These are phyloP conservation scores for Dexiosoma caninum DNA, from an alignment of 2,888 invertebrate species.

Conservation along the genomic window DNA sequence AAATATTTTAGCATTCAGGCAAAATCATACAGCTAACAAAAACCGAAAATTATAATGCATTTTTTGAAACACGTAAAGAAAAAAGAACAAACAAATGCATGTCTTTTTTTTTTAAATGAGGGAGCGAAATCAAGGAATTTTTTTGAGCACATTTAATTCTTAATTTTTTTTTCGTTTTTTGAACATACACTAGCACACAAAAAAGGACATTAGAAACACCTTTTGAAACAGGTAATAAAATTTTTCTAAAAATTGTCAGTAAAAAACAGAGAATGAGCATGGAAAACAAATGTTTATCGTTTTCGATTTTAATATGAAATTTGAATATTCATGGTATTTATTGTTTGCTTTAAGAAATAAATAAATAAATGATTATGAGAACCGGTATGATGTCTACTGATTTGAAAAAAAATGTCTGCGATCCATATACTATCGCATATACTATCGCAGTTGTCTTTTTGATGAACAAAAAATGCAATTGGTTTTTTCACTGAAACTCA, in stretches of 20 bases:
- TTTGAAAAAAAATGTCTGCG: conserved; percentile 11
- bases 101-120: conserved; percentile 27
- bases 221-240: conserved; percentile 55
- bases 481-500: conserved; percentile 31
- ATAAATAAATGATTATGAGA: conserved; percentile 39
- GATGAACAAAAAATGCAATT: not conserved
- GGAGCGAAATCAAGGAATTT: conserved; percentile 17
- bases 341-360: conserved; percentile 1
- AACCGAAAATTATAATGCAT: conserved; percentile 16
- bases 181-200: not conserved
- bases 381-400: conserved; percentile 38
- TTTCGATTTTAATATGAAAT: conserved; percentile 43
- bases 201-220: conserved; percentile 58
- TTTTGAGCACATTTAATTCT: conserved; percentile 52
- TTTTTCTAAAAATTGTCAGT: not conserved
- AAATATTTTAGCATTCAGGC: not conserved
- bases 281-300: conserved; percentile 40
- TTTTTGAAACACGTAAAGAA: conserved; percentile 9
- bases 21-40: conserved; percentile 10
- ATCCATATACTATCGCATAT: conserved; percentile 51
- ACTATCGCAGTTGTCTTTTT: not conserved
- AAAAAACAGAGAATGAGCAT: conserved; percentile 20
- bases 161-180: conserved; percentile 21
- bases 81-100: conserved; percentile 4
- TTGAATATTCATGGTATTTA: conserved; percentile 54